Conservation (phyloP, 2,888 invertebrate species). For the Eucriotettix oculatus region DNA sequence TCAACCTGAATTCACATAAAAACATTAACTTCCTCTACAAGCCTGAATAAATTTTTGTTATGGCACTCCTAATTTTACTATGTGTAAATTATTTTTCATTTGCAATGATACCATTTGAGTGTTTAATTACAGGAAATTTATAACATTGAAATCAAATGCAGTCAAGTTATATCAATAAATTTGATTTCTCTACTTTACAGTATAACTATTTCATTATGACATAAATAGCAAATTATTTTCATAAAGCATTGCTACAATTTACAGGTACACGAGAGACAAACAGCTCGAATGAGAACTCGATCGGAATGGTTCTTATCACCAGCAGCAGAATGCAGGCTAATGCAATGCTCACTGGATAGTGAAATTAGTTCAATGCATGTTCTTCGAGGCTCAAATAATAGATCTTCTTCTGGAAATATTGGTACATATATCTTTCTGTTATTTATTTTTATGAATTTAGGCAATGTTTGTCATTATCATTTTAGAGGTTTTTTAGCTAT, state of each 20-base stretch:
- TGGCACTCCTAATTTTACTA: too few relatives aligned
- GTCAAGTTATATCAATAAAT: background rate
- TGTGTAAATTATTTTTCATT: too few relatives aligned
- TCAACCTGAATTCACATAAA: too few relatives aligned
- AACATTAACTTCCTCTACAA: too few relatives aligned
- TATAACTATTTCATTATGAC: background rate
- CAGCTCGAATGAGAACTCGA: constrained; percentile 88
- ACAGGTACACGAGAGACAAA: constrained; percentile 89
- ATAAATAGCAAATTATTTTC: background rate
- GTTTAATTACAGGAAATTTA: background rate
- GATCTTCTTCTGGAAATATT: constrained; percentile 40
- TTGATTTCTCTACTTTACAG: background rate
- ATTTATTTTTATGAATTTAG: too few relatives aligned
- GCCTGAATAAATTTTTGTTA: too few relatives aligned
- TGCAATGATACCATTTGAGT: background rate
- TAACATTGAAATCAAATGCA: background rate
- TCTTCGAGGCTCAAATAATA: constrained; percentile 28
- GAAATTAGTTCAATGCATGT: constrained; percentile 28
- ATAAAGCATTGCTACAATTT: background rate
- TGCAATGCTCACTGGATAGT: constrained; percentile 23
- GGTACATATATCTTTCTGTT: constrained; percentile 22
- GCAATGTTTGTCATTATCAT: too few relatives aligned
- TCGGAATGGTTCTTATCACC: constrained; percentile 93
- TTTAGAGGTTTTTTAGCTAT: too few relatives aligned
- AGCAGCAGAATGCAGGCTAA: constrained; percentile 33